Evolutionary conservation across 53 echinoderm and acorn worm species (phyloP), one percentile per base, ranked within the genome.

Genomic region (Holothuria scabra): DNA sequence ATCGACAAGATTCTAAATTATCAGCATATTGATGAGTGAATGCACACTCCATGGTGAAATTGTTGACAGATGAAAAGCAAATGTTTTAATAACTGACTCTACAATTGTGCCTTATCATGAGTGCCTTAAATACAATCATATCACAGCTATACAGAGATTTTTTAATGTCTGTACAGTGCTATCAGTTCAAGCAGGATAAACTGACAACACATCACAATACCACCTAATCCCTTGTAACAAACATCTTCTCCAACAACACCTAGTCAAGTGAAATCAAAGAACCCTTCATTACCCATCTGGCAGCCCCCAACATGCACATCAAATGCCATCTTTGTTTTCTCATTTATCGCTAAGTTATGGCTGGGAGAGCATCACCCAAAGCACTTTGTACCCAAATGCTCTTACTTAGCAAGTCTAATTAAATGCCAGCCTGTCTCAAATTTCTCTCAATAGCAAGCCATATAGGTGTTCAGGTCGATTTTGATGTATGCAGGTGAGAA

Each of bases 391-490:
- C 58, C 57, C 28, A 78, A 78, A 78, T 55, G 28, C 20, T 58
- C 78, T 31, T 57, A 78, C 59, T 78, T 78, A 78, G 78, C 78
- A 78, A 78, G 78, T 78, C 78, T 78, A 78, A 78, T 78, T 78
- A 78, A 78, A 78, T 78, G 78, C 56, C 78, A 78, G 28, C 31
- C 52, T 55, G 52, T 56, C 78, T 78, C 78, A 49, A 56, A 58
- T 78, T 56, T 78, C 78, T 57, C 56, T 78, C 57, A 44, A 78
- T 76, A 48, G 76, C 29, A 52, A 38, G 29, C 31, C 6, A n/a
- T 35, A 70, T 33, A 35, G 32, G 64, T 28, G 38, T 38, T 34
- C 19, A 21, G 32, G 38, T 70, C 22, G 32, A 70, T 38, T 37
- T n/a, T 16, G 23, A 55, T 25, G 29, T 34, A 76, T 5, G 26